phyloP scores from a whole-genome alignment of 2,888 invertebrate genomes.

The Gibbula magus region DNA sequence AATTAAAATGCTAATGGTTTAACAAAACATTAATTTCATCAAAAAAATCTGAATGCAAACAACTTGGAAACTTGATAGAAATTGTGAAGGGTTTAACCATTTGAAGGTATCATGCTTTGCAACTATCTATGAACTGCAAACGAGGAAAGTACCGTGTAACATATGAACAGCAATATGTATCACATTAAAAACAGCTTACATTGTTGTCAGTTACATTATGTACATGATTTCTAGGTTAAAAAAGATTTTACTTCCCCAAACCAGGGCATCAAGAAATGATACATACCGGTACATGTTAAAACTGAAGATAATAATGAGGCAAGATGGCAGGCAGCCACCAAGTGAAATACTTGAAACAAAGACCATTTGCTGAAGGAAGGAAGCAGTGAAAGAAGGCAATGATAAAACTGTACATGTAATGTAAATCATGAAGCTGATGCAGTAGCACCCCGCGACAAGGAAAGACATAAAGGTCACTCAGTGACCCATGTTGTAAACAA shows the following conservation, averaged over 20 bases:
- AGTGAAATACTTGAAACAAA: neutral
- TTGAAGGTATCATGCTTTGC: neutral
- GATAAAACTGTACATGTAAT: neutral
- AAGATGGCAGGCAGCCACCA: neutral
- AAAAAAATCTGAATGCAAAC: no score
- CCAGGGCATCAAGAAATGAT: neutral
- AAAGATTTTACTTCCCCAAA: neutral
- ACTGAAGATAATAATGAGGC: neutral
- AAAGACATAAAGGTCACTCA: neutral
- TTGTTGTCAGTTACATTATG: slow-evolving; percentile 15
- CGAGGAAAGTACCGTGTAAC: neutral
- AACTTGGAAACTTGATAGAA: no score
- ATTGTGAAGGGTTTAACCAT: no score
- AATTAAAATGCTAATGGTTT: no score
- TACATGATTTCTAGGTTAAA: slow-evolving; percentile 17
- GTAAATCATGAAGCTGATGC: neutral
- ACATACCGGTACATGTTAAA: neutral
- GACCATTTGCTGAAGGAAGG: neutral
- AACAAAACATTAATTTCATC: no score
- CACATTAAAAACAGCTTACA: slow-evolving; percentile 20
- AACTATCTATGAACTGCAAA: slow-evolving; percentile 11
- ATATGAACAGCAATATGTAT: neutral
- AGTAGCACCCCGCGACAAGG: neutral
- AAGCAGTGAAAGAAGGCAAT: slow-evolving; percentile 12
- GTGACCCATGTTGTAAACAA: neutral